Conservation (phyloP, 2,888 invertebrate species). For the Blera fallax region DNA sequence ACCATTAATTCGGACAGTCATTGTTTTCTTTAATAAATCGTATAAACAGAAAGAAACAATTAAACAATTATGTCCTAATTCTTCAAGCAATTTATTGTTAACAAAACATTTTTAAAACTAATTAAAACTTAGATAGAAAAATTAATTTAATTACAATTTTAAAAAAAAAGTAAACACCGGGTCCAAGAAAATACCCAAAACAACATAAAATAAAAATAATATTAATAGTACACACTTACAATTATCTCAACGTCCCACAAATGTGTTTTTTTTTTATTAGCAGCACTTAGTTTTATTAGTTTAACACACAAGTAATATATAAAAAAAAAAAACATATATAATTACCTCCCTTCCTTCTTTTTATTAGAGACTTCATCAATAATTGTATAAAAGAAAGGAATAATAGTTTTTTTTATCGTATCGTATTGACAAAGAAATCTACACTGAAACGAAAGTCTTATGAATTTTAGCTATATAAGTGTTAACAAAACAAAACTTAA, state of each 20-base stretch:
- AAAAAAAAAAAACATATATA: slow-evolving; percentile 19
- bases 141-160: slow-evolving; percentile 39
- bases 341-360: slow-evolving; percentile 17
- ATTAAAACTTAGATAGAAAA: slow-evolving; percentile 51
- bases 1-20: slow-evolving; percentile 67
- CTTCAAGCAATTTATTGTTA: slow-evolving; percentile 53
- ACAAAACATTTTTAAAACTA: slow-evolving; percentile 4
- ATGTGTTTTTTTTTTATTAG: not conserved
- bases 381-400: not conserved
- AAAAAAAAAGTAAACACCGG: slow-evolving; percentile 49
- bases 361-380: not conserved
- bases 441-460: slow-evolving; percentile 82
- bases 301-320: slow-evolving; percentile 16
- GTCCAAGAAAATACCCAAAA: slow-evolving; percentile 66
- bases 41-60: not conserved
- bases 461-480: slow-evolving; percentile 81
- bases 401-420: slow-evolving; percentile 29
- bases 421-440: slow-evolving; percentile 53
- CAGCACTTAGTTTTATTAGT: slow-evolving; percentile 36
- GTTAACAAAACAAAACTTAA: slow-evolving; percentile 71
- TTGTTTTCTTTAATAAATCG: slow-evolving; percentile 10
- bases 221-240: slow-evolving; percentile 12
- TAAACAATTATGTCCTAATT: slow-evolving; percentile 20
- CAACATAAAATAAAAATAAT: slow-evolving; percentile 3
- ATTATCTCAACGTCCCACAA: slow-evolving; percentile 39